Percentiles rank a stretch among this genome's conserved stretches.
Evolutionary conservation across 2,888 invertebrate species (phyloP).

Genomic region (Ormia ochracea): DNA sequence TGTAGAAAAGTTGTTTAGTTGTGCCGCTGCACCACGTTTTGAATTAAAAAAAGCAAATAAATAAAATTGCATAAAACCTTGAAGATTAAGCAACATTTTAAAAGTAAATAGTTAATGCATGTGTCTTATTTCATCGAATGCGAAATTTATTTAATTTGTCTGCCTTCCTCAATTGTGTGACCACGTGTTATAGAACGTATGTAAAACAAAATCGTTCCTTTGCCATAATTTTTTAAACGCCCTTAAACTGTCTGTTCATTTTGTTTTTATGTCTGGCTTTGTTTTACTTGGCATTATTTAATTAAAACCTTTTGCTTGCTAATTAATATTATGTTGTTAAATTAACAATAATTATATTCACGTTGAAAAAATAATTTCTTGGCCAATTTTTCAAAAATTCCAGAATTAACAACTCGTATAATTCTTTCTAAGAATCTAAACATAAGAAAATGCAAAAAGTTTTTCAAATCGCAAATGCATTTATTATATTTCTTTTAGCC

Average conservation of each 20-base stretch:
- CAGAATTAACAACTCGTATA: too few relatives aligned
- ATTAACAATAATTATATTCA: conserved; percentile 42
- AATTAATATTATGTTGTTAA: conserved; percentile 60
- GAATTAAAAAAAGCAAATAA: too few relatives aligned
- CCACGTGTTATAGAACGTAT: background rate
- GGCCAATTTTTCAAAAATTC: too few relatives aligned
- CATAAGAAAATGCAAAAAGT: too few relatives aligned
- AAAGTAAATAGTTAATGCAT: too few relatives aligned
- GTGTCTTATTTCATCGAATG: too few relatives aligned
- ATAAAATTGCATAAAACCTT: too few relatives aligned
- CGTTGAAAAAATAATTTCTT: conserved; percentile 21
- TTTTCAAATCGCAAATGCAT: too few relatives aligned
- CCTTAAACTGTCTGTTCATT: conserved; percentile 55
- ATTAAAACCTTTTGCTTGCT: conserved; percentile 45
- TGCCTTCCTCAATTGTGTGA: conserved; percentile 3
- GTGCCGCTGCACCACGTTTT: conserved; percentile 11
- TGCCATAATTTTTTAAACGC: conserved; percentile 50
- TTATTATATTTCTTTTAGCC: too few relatives aligned
- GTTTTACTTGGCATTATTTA: conserved; percentile 53
- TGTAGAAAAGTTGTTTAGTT: conserved; percentile 21
- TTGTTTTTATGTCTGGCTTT: conserved; percentile 7
- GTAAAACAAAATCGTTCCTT: conserved; percentile 15
- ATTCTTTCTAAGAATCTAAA: too few relatives aligned
- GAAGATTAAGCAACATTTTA: too few relatives aligned
- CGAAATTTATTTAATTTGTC: too few relatives aligned